Evolutionary conservation across 2,113 vertebrate genomes (phyloP).

Genomic region (Podocnemis expansa): DNA sequence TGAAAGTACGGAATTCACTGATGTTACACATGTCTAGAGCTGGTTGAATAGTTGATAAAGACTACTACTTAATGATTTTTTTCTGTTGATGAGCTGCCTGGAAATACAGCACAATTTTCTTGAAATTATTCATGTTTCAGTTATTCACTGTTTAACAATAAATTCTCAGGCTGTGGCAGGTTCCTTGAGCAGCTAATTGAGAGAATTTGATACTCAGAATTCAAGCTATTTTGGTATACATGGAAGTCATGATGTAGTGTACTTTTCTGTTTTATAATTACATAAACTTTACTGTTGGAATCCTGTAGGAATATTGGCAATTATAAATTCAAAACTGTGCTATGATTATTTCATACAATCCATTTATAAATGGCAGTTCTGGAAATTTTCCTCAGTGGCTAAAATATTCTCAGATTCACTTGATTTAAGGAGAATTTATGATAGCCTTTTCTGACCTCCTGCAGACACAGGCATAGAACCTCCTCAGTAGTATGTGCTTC

Average conservation of each 20-base stretch:
- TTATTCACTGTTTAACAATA: background rate
- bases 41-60: rapidly evolving
- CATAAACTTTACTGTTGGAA: background rate
- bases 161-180: background rate
- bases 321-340: background rate
- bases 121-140: background rate
- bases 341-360: background rate
- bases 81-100: background rate
- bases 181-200: background rate
- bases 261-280: background rate
- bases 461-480: background rate
- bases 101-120: background rate
- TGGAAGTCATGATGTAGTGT: background rate
- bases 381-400: background rate
- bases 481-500: background rate
- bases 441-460: background rate
- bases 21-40: background rate
- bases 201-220: background rate
- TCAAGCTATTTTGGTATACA: background rate
- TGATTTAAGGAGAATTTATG: background rate
- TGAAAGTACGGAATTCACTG: background rate
- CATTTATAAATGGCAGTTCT: background rate
- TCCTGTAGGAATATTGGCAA: background rate
- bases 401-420: background rate
- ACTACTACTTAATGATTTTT: background rate